Conservation (phyloP, 1,140 invertebrate species). For the Drosophila lowei region DNA sequence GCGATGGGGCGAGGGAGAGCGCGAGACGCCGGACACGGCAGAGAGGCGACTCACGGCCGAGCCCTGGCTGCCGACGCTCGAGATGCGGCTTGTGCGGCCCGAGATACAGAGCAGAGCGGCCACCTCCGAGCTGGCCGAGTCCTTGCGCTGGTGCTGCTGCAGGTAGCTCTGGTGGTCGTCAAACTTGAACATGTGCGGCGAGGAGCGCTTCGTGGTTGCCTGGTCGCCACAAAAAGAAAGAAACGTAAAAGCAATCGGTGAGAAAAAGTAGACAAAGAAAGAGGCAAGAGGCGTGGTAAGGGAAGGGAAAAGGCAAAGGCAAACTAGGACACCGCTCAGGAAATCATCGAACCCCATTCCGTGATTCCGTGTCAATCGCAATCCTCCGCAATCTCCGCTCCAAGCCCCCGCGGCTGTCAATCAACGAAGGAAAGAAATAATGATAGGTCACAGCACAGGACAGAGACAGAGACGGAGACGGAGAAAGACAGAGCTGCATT, state of each 20-base stretch:
- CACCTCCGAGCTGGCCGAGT: conserved; percentile 87
- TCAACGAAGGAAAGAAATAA: too few relatives aligned
- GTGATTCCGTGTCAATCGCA: too few relatives aligned
- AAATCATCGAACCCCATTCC: too few relatives aligned
- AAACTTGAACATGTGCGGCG: conserved; percentile 84
- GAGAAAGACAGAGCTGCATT: too few relatives aligned
- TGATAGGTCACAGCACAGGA: too few relatives aligned
- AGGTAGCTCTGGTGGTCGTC: conserved; percentile 85
- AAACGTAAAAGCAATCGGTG: neutral
- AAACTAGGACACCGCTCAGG: too few relatives aligned
- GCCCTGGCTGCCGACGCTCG: conserved; percentile 89
- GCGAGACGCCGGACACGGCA: conserved; percentile 87
- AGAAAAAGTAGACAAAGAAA: neutral
- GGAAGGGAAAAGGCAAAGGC: too few relatives aligned
- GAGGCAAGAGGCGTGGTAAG: too few relatives aligned
- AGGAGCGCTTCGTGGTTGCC: conserved; percentile 74
- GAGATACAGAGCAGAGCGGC: conserved; percentile 90
- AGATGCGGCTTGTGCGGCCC: conserved; percentile 91
- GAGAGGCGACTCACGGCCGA: conserved; percentile 88
- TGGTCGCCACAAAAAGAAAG: conserved; percentile 6
- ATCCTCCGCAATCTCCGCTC: too few relatives aligned
- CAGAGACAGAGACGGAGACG: too few relatives aligned
- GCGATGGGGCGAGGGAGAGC: conserved; percentile 93
- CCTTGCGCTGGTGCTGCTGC: conserved; percentile 88
- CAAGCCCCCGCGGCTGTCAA: too few relatives aligned